Evolutionary conservation across 2,797 vertebrate genomes (phyloP).

Genomic region (Odontamblyopus rebecca): DNA sequence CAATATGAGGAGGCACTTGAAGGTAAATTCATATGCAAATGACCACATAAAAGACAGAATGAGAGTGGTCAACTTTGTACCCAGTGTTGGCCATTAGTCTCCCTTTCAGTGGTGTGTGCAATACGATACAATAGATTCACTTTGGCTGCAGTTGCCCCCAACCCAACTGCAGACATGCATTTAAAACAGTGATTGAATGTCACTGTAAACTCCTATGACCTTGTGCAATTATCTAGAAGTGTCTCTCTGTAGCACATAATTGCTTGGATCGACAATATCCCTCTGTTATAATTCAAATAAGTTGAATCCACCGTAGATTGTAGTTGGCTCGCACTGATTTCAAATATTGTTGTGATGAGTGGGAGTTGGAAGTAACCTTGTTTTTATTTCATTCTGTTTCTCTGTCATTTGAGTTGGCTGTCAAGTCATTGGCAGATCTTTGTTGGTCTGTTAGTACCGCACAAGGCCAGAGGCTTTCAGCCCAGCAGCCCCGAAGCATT

Average conservation of each 20-base stretch:
- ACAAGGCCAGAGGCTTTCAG: conserved; percentile 27
- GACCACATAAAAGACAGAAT: neutral
- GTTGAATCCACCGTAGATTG: neutral
- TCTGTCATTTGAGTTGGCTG: conserved; percentile 21
- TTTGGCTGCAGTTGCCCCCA: neutral
- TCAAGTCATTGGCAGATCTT: conserved; percentile 19
- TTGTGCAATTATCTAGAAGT: neutral
- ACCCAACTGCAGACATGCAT: neutral
- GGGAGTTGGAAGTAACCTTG: conserved; percentile 33
- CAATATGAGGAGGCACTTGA: neutral
- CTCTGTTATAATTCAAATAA: neutral
- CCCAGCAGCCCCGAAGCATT: conserved; percentile 1
- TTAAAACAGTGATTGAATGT: neutral
- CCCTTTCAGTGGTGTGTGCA: neutral
- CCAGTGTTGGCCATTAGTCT: neutral
- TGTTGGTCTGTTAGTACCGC: conserved; percentile 14
- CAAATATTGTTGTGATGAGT: conserved; percentile 10
- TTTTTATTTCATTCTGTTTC: conserved; percentile 10
- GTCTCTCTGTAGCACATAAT: neutral
- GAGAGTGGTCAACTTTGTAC: neutral
- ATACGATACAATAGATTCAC: neutral
- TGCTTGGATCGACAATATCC: neutral
- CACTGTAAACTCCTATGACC: neutral
- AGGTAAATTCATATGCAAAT: neutral
- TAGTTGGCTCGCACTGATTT: neutral